phyloP scores from a whole-genome alignment of 2,888 invertebrate species.

The Nowickia ferox region DNA sequence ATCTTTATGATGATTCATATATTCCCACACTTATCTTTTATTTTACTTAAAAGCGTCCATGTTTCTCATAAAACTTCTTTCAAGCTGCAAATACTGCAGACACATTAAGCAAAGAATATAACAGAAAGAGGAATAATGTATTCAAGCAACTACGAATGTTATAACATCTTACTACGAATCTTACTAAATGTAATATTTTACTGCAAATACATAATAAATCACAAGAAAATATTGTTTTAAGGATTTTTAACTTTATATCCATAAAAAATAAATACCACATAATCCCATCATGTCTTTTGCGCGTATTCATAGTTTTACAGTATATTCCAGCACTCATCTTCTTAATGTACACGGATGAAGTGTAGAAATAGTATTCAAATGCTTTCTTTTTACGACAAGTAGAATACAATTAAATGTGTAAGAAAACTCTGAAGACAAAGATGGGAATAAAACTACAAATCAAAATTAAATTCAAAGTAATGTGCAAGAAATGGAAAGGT shows the following conservation, averaged over 20 bases:
- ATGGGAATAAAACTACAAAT: slow-evolving; percentile 58
- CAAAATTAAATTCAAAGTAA: slow-evolving; percentile 58
- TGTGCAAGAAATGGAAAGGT: slow-evolving; percentile 2
- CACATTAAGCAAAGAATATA: slow-evolving; percentile 25
- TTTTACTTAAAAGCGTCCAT: neutral
- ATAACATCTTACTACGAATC: slow-evolving; percentile 42
- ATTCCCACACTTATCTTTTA: slow-evolving; percentile 33
- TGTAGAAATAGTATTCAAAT: slow-evolving; percentile 1
- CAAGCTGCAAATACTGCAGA: neutral
- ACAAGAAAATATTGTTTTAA: slow-evolving; percentile 64
- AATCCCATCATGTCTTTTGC: slow-evolving; percentile 38
- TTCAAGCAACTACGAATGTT: slow-evolving; percentile 2
- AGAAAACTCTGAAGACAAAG: slow-evolving; percentile 9
- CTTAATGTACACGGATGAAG: neutral
- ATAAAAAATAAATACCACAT: slow-evolving; percentile 49
- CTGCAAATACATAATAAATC: slow-evolving; percentile 73
- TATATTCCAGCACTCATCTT: neutral
- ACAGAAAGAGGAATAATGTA: neutral
- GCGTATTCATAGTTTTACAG: neutral
- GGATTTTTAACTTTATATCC: slow-evolving; percentile 66
- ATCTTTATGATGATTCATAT: slow-evolving; percentile 67
- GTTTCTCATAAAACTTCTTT: neutral
- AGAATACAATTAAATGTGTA: slow-evolving; percentile 35
- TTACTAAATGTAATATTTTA: slow-evolving; percentile 71
- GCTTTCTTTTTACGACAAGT: slow-evolving; percentile 26